Evolutionary conservation across 2,888 invertebrate species (phyloP).

Genomic region (Lasioglossum lativentre): DNA sequence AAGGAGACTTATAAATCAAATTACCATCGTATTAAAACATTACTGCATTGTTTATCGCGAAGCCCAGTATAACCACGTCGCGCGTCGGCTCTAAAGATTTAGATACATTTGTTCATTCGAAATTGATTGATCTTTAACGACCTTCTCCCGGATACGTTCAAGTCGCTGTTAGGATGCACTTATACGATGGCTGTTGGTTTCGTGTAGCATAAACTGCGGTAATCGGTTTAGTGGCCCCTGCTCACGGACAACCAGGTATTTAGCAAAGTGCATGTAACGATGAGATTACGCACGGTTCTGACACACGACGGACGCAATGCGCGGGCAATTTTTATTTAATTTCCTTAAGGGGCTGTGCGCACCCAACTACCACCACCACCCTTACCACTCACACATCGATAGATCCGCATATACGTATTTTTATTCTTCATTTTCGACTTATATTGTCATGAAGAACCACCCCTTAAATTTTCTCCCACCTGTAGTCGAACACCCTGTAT

Average conservation of each 20-base stretch:
- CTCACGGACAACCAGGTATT: constrained; percentile 56
- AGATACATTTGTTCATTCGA: constrained; percentile 35
- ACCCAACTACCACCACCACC: too few species aligned
- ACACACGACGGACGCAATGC: neutral
- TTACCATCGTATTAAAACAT: neutral
- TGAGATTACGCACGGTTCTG: constrained; percentile 39
- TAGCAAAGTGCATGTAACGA: constrained; percentile 59
- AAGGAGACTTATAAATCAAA: neutral
- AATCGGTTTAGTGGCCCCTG: constrained; percentile 64
- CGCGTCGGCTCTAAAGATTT: neutral
- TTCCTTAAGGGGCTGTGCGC: too few species aligned
- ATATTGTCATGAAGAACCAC: too few species aligned
- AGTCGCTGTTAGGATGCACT: constrained; percentile 48
- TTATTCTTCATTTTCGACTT: too few species aligned
- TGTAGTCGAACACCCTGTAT: too few species aligned
- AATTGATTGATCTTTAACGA: constrained; percentile 50
- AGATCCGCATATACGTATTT: too few species aligned
- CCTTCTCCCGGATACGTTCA: constrained; percentile 42
- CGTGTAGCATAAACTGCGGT: constrained; percentile 55
- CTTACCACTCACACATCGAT: too few species aligned
- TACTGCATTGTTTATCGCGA: neutral
- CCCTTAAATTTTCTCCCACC: too few species aligned
- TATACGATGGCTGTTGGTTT: constrained; percentile 45
- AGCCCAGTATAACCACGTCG: neutral
- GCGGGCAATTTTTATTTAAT: neutral